Conservation (phyloP, 2,113 vertebrate genomes). For the Eretmochelys imbricata region DNA sequence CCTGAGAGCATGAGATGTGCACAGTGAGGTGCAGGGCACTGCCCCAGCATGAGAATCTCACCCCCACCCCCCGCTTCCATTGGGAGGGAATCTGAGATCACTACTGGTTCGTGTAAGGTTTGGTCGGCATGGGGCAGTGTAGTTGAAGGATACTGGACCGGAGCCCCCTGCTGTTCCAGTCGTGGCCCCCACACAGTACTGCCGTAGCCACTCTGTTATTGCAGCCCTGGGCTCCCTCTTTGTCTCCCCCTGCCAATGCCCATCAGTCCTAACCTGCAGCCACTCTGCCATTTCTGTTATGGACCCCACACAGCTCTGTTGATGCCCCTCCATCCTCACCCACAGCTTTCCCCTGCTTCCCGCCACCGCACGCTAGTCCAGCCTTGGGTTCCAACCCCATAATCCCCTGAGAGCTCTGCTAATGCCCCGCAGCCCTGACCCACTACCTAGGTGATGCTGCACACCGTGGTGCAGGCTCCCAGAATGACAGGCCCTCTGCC, state of each 20-base stretch:
- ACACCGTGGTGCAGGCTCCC: no score
- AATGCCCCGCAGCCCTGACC: background rate
- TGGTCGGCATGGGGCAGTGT: background rate
- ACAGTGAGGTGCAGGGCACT: background rate
- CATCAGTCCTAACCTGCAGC: background rate
- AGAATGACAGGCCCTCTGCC: background rate
- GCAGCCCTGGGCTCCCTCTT: no score
- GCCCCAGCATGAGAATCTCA: background rate
- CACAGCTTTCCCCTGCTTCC: no score
- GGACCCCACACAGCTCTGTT: no score
- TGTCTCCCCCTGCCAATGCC: no score
- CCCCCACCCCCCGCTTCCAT: no score
- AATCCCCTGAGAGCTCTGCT: background rate
- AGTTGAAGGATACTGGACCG: background rate
- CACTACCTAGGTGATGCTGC: background rate
- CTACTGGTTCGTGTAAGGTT: background rate
- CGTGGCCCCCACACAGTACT: background rate
- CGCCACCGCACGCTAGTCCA: background rate
- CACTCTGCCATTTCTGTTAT: background rate
- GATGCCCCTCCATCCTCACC: background rate
- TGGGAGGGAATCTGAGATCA: background rate
- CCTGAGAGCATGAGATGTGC: background rate
- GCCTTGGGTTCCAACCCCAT: conserved; percentile 1
- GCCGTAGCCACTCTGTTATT: no score
- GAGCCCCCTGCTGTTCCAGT: background rate